Base-by-base conservation (phyloP, 2,888 invertebrate genomes). In the Acholoe squamosa region DNA sequence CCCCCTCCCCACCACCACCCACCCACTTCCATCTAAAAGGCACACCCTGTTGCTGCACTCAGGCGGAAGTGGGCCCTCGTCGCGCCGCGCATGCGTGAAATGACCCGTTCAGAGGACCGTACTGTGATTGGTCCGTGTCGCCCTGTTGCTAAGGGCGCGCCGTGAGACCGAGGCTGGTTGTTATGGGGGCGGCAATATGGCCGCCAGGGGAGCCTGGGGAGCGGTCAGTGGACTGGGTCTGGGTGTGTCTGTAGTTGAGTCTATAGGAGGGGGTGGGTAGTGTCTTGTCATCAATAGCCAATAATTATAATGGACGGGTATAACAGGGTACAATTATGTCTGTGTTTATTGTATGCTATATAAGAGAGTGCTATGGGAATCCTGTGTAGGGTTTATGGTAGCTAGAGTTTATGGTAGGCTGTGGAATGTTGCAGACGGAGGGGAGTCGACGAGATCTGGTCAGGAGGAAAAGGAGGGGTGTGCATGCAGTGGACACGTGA, bases 1-100 rank as follows among this genome's bases (percentile, higher is more conserved):
- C 31, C 16, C 31, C 16, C 76, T 16, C 31, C 76, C 76, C 16
- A 3, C 25, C 16, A n/a, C 31, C 7, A 19, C 3, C 76, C 3
- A 19, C 1, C 31, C 31, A 31, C 76, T 28, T 3, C n/a, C 25
- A 22, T 16, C 34, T 80, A 80, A 80, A 80, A 80, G 80, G n/a
- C 33, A n/a, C 22, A 33, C 80, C 80, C 80, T 80, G 80, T 80
- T 80, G 33, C 80, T 80, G 14, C 80, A 80, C 34, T 43, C 80
- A n/a, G 80, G 34, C 80, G 80, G 80, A 80, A 80, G 80, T 80
- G 16, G 43, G 34, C 22, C 80, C 34, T 33, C 16, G 43, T 80
- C n/a, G 16, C 80, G 22, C 80, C 43, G 43, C 80, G 43, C 80
- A 80, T 80, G 80, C 80, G 80, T 80, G 80, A 80, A 80, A 80